Base-by-base conservation (phyloP, 2,888 invertebrate species). In the Lasius fuliginosus region DNA sequence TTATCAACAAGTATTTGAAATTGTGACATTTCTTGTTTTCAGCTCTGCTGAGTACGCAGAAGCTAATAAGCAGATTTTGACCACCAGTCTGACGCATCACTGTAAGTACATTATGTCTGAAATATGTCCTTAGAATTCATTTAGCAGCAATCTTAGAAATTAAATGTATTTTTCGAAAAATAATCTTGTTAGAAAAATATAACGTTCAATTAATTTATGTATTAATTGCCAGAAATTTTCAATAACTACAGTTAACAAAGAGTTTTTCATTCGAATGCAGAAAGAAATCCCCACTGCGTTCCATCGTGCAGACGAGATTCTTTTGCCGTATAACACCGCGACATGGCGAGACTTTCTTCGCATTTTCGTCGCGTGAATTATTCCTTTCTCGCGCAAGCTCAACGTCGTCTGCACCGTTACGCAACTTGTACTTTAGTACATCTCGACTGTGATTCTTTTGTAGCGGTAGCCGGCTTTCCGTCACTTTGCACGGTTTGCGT, bases 31-130 rank as follows among this genome's bases (percentile, higher is more conserved):
- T 83, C 75, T 71, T 86, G 81, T 81, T 93, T 93, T 65, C 92
- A 93, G 93, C 88, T 84, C 87, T 40, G 82, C 82, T 56, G 91
- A 90, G 62, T 89, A 91, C 90, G 86, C 86, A 89, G 91, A 92
- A 76, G 77, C 86, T 67, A 90, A 88, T 85, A 91, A 91, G 82
- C 92, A 92, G 85, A 91, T 92, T 91, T 88, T 92, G 88, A 93
- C 93, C 86, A 92, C 93, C 86, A 90, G 91, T 88, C 91, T 92
- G 93, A 93, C 93, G 88, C 92, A 89, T 90, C 93, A 93, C 86
- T 93, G 93, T 93, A 87, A 93, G 93, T 93, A 90, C 27, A 4
- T 46, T 12, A 40, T 6, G 8, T 64, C 40, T 46, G 40, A n/a
- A 36, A 15, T 71, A 56, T 15, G 18, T 18, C 8, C 15, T 60